Evolutionary conservation across 1,140 invertebrate genomes (phyloP), one percentile per base, ranked within the genome.

Genomic region (Lasaia peninsularis): DNA sequence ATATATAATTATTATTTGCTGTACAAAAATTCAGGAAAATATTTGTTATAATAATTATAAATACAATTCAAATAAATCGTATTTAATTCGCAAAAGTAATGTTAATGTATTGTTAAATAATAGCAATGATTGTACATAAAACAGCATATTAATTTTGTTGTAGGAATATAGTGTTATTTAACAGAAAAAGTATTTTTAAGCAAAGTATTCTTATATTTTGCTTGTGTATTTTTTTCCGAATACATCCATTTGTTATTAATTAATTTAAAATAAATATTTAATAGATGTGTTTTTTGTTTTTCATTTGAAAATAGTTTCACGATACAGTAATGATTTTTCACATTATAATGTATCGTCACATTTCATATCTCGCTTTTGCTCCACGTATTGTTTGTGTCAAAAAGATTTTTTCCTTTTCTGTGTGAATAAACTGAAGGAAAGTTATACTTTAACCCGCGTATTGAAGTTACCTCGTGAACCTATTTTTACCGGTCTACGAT

Each of bases 111-210:
- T 28, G 37, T 73, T 60, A 66, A 68, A 66, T 52, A 62, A 66
- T 60, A 57, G 59, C 67, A 65, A 62, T 58, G 58, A 72, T 70
- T 80, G 78, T 80, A 81, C 65, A 80, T 77, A 80, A 75, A 71
- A 70, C 24, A 20, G 35, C 16, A 44, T 44, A 44, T 52, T 58
- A 35, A 55, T 2, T 44, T 20, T 44, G 14, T 44, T 44, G 40
- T 44, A 44, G 18, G 40, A 44, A 44, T 44, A 44, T 44, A 44
- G 40, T 44, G 40, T 44, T 18, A 20, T 28, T 28, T 28, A 44
- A 44, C 16, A 11, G 40, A 40, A 40, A 44, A 16, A 10, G 9
- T 44, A 44, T 44, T 44, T 18, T 44, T 2, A 20, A 16, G 40
- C 40, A 44, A 44, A 20, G 11, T 44, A 11, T 44, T 44, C 18